A percentile compares a stretch with the other conserved stretches of the same genome.
phyloP scores from a whole-genome alignment of 30 jellyfish, hydroid and myxozoan species.

The Pseudorhiza aurosa region DNA sequence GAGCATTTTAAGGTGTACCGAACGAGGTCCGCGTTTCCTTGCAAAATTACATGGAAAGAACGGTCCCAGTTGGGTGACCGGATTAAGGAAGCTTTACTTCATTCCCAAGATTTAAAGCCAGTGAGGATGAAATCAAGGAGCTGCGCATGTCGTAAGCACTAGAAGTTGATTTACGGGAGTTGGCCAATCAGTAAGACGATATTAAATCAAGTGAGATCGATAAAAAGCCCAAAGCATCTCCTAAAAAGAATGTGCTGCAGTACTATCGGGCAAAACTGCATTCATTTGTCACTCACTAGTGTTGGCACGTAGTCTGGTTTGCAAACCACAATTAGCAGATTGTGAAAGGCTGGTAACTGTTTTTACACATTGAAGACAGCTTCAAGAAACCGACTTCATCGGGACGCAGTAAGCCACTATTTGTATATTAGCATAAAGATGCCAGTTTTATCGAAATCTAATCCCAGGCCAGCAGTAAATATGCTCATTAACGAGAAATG shows the following conservation, averaged over 20 bases:
- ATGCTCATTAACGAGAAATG: no score
- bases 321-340: no score
- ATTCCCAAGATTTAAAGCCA: conserved; percentile 21
- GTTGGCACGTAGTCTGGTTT: conserved; percentile 9
- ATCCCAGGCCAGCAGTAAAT: conserved; percentile 17
- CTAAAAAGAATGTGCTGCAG: neutral
- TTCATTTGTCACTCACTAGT: no score
- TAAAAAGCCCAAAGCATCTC: neutral
- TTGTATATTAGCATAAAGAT: no score
- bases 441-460: no score
- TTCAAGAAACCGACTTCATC: no score
- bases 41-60: neutral
- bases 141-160: conserved; percentile 15
- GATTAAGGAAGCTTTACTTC: neutral
- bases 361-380: no score
- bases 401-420: no score
- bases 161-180: no score
- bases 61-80: neutral
- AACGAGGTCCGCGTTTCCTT: conserved; percentile 4
- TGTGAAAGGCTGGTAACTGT: no score
- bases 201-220: neutral
- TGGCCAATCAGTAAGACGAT: conserved; percentile 5
- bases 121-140: conserved; percentile 25
- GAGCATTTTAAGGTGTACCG: conserved; percentile 12
- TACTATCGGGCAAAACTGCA: neutral